These are phyloP conservation scores for Lithophane socia DNA, from an alignment of 2,888 invertebrate genomes.

Conservation along the genomic window DNA sequence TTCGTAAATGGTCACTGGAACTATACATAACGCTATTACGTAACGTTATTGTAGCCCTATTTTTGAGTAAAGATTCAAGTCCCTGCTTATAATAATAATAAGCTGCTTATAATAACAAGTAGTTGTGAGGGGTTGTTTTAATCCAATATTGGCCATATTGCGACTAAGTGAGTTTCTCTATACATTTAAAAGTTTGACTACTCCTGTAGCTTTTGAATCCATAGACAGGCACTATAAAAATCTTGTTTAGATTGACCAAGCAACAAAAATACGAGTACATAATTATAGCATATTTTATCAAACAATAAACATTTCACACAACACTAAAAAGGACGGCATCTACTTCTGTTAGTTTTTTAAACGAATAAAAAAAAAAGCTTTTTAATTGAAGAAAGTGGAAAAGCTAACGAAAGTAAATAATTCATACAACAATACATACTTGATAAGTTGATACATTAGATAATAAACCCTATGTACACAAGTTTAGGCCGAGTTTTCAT, in stretches of 20 bases:
- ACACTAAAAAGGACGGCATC: constrained; percentile 51
- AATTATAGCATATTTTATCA: constrained; percentile 6
- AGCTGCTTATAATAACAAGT: no score
- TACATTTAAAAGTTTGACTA: not conserved
- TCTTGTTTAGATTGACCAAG: constrained; percentile 12
- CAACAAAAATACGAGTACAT: constrained; percentile 3
- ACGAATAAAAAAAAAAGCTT: not conserved
- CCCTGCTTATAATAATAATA: no score
- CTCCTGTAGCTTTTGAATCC: not conserved
- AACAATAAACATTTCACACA: constrained; percentile 36
- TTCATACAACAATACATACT: constrained; percentile 5
- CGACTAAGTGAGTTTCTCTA: not conserved
- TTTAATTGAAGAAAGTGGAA: not conserved
- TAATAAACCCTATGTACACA: constrained; percentile 38
- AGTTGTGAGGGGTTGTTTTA: not conserved
- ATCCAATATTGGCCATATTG: not conserved
- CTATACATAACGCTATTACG: no score
- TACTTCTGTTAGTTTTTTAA: constrained; percentile 7
- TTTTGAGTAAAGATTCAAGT: no score
- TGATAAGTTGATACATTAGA: not conserved
- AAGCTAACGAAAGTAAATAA: not conserved
- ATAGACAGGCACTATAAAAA: constrained; percentile 5
- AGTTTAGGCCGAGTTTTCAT: constrained; percentile 41
- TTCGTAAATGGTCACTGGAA: no score
- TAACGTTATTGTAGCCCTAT: no score